Percentiles rank a stretch among this genome's conserved stretches.
These are phyloP conservation scores for Papilio aristodemus DNA, from an alignment of 1,140 invertebrate species.

Conservation along the genomic window DNA sequence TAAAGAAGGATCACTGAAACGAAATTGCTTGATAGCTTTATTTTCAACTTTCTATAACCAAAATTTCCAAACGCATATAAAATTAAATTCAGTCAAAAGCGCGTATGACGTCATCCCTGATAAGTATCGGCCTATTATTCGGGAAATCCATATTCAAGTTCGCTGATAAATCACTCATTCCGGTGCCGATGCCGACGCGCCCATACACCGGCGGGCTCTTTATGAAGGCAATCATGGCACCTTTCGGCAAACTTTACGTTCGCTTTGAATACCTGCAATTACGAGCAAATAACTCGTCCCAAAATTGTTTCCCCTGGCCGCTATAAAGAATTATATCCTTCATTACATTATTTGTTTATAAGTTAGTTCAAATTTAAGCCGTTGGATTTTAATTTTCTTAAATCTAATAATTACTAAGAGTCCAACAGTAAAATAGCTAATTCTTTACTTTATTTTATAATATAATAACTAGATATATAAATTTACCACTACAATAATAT, in stretches of 20 bases:
- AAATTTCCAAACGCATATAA: too few species aligned
- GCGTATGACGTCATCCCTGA: not conserved
- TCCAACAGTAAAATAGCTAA: too few species aligned
- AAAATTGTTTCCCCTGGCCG: constrained; percentile 46
- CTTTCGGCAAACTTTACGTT: constrained; percentile 56
- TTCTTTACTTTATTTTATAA: too few species aligned
- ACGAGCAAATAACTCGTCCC: constrained; percentile 53
- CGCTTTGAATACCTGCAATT: constrained; percentile 58
- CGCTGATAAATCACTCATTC: constrained; percentile 13
- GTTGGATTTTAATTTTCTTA: not conserved
- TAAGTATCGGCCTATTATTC: not conserved
- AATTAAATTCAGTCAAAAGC: not conserved
- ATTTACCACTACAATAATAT: too few species aligned
- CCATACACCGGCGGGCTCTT: constrained; percentile 41
- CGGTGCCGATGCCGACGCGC: not conserved
- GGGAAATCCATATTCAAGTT: not conserved
- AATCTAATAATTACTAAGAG: too few species aligned
- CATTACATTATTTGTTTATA: not conserved
- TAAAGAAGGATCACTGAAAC: too few species aligned
- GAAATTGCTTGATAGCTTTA: too few species aligned
- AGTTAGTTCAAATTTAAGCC: not conserved
- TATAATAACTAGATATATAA: too few species aligned
- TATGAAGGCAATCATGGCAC: constrained; percentile 55
- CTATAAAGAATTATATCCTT: constrained; percentile 23
- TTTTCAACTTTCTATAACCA: too few species aligned